A percentile compares a stretch with the other conserved stretches of the same genome.
Conservation (phyloP, 2,113 vertebrate genomes). For the Toxotes chatareus region DNA sequence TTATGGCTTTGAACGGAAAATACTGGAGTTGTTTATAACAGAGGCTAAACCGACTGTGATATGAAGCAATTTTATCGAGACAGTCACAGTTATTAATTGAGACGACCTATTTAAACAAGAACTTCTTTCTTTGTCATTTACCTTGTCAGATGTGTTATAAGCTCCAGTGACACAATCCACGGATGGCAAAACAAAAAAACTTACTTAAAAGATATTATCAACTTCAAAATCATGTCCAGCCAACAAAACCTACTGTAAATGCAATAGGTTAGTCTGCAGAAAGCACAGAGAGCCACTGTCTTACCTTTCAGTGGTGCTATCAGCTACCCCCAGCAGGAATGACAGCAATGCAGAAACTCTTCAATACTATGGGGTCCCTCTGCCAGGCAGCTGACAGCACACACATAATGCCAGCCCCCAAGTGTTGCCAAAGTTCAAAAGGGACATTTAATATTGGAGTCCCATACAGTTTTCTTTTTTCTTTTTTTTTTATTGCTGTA, state of each 20-base stretch:
- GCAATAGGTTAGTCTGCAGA: conserved; percentile 27
- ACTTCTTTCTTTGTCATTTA: conserved; percentile 48
- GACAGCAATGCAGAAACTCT: conserved; percentile 80
- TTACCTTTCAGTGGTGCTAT: conserved; percentile 71
- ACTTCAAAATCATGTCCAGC: background rate
- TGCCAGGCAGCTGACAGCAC: conserved; percentile 74
- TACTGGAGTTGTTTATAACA: background rate
- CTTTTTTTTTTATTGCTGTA: conserved; percentile 18
- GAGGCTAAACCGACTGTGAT: background rate
- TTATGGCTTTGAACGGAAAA: conserved; percentile 9
- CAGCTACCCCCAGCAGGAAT: conserved; percentile 79
- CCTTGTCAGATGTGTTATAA: conserved; percentile 50
- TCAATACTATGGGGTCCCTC: conserved; percentile 69
- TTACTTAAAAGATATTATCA: conserved; percentile 1
- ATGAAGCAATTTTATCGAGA: conserved; percentile 7
- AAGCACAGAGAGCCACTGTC: conserved; percentile 66
- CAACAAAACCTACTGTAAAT: conserved; percentile 35
- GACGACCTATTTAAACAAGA: conserved; percentile 14
- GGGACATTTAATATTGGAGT: conserved; percentile 68
- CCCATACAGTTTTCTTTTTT: background rate
- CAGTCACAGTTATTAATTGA: background rate
- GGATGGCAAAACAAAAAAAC: background rate
- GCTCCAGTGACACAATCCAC: conserved; percentile 33
- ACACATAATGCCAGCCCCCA: conserved; percentile 56
- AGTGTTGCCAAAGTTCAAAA: conserved; percentile 45